phyloP scores from a whole-genome alignment of 2,888 invertebrate species.

The Nemurella pictetii region DNA sequence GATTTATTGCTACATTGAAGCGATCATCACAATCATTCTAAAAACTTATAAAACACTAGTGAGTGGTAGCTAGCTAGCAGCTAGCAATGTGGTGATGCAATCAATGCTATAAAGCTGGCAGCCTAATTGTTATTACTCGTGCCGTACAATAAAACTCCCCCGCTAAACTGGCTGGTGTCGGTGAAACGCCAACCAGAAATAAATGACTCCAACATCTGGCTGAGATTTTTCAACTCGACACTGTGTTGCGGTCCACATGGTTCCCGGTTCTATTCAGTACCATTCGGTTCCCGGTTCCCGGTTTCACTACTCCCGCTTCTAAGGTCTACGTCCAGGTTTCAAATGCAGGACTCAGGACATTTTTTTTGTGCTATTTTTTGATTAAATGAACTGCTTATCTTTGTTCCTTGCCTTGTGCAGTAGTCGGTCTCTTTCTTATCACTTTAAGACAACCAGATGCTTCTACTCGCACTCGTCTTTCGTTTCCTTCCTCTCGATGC shows the following conservation, averaged over 20 bases:
- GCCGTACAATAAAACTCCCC: neutral
- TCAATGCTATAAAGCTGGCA: neutral
- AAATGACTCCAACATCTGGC: neutral
- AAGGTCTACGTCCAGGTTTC: no score
- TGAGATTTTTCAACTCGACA: conserved; percentile 6
- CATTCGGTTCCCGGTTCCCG: no score
- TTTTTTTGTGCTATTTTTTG: neutral
- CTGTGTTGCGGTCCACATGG: neutral
- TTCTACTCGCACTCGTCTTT: neutral
- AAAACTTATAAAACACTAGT: neutral
- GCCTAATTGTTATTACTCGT: neutral
- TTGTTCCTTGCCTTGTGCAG: neutral
- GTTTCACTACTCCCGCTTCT: no score
- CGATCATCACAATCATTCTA: neutral
- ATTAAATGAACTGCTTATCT: conserved; percentile 5
- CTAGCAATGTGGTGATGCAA: neutral
- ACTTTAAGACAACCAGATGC: neutral
- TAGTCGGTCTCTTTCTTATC: neutral
- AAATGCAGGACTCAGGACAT: conserved; percentile 11
- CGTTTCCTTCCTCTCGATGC: neutral
- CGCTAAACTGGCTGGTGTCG: neutral
- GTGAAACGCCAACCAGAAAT: neutral
- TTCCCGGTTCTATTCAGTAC: neutral
- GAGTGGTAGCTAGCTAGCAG: neutral
- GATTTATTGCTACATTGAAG: neutral